Base-by-base conservation (phyloP, 2,888 invertebrate genomes). In the Drosophila diplacantha region DNA sequence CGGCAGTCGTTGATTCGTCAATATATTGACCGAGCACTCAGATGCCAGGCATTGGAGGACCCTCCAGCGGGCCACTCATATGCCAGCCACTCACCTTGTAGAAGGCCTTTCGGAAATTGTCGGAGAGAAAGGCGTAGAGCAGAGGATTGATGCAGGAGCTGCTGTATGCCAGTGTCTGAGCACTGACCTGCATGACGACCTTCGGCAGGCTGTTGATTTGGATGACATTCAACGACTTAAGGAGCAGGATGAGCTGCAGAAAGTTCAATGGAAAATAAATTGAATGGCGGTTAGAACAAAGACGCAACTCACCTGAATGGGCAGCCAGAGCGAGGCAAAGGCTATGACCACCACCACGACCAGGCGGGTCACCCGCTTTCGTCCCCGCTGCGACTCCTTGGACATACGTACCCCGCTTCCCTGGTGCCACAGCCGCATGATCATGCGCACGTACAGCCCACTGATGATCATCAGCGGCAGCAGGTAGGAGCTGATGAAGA, bases 101-200 rank as follows among this genome's bases (percentile, higher is more conserved):
- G 88, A 97, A 97, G 35, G 96, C 96, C 85, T 96, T 93, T 72
- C 97, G 92, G 90, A 98, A 97, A 89, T 96, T 96, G 81, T 97
- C 96, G 5, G 96, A 96, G 54, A 97, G 91, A 89, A 97, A 96
- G 0, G 97, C 97, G 89, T 98, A 98, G 50, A 98, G 91, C 72
- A 98, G 92, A 0, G 97, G 97, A 89, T 98, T 97, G 80, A 98
- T 93, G 87, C 97, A 97, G 84, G 95, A 95, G 90, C 97, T 97
- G 90, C 94, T 94, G 89, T 98, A 98, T 6, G 97, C 97, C 63
- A 95, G 88, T 24, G 94, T 93, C 77, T 95, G 94, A 1, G 93
- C 92, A 49, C 92, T 91, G 71, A 95, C 93, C 89, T 94, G 94
- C 24, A 93, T 89, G 66, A 93, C 91, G 81, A 94, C 92, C 50